Evolutionary conservation across 1,140 invertebrate genomes (phyloP), one percentile per base, ranked within the genome.

Genomic region (Thalassaphorura encarpata): DNA sequence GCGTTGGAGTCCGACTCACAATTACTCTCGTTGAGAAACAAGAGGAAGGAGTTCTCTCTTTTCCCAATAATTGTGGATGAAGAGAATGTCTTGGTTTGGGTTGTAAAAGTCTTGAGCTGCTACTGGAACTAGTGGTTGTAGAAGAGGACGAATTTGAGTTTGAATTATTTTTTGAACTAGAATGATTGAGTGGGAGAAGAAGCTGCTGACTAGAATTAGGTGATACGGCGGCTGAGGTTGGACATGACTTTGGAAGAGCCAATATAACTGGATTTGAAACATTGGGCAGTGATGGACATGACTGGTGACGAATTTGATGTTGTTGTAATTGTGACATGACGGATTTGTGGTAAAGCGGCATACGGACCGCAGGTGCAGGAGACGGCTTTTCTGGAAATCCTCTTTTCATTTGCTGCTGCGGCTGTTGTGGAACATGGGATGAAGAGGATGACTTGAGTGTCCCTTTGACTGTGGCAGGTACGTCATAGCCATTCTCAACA

Each of bases 11-110:
- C 18, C 55, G 55, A 58, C 56, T 56, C 29, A 56, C 54, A 33
- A 65, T 46, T 36, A 65, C 60, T 33, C 63, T 39, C 33, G 63
- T 65, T 24, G 63, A 65, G 29, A 65, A 65, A 43, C 63, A 62
- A 5, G 63, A 62, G 15, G 63, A 65, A 15, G 63, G 63, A n/a
- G 54, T 58, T 50, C 54, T 49, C 43, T 63, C 61, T 49, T 64
- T 64, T 6, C 47, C 57, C n/a, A 47, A 39, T 27, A 46, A 57
- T 45, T 62, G 57, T 15, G 63, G 63, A 60, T 65, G 63, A 24
- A 65, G 48, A 31, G 60, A 62, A 51, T 65, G 63, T 45, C 59
- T 50, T 41, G 61, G 56, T 15, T 64, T 43, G n/a, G 58, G 52
- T 52, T 50, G 49, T 13, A 46, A 19, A 15, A 54, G 33, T 2